phyloP scores from a whole-genome alignment of 1,140 invertebrate species.

The Cyclina sinensis region DNA sequence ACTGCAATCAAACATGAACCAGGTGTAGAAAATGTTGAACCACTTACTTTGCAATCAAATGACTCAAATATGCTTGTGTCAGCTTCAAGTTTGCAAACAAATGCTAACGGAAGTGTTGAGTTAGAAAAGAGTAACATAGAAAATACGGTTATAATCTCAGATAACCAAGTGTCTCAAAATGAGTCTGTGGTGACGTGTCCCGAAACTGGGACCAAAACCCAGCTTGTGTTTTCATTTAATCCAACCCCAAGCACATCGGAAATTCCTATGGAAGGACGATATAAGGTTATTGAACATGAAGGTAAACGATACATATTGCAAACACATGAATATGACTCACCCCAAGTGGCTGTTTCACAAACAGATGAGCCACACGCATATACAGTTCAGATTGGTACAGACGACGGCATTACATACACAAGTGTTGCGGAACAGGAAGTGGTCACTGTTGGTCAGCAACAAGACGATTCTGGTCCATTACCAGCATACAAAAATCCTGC shows the following conservation, averaged over 20 bases:
- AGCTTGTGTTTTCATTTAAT: constrained; percentile 42
- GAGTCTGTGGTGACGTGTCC: background rate
- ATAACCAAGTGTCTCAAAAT: background rate
- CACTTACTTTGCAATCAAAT: background rate
- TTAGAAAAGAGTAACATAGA: background rate
- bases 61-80: background rate
- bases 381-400: constrained; percentile 8
- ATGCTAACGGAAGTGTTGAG: background rate
- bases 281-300: constrained; percentile 52
- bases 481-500: constrained; percentile 3
- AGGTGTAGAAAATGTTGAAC: background rate
- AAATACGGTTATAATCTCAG: background rate
- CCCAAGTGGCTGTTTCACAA: background rate
- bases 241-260: constrained; percentile 17
- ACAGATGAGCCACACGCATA: background rate
- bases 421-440: constrained; percentile 45
- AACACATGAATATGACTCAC: constrained; percentile 15
- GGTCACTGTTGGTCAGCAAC: constrained; percentile 22
- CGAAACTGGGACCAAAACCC: background rate
- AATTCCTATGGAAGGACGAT: background rate
- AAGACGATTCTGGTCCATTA: constrained; percentile 21
- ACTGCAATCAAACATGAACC: constrained; percentile 30
- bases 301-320: constrained; percentile 65
- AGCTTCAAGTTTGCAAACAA: background rate
- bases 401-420: constrained; percentile 21